Conservation (phyloP, 2,888 invertebrate genomes). For the Saturnia japonica region DNA sequence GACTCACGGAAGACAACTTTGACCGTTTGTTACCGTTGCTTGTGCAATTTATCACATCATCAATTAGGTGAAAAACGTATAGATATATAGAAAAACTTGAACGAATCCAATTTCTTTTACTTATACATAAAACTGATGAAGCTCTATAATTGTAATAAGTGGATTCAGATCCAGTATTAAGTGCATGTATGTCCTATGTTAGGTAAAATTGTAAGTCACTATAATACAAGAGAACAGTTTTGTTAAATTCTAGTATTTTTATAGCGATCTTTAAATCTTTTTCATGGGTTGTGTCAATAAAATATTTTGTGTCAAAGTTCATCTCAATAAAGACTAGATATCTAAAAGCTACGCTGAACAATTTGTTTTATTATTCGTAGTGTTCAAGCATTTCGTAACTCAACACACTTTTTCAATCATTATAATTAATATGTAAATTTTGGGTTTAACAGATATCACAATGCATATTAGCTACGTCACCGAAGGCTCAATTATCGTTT, state of each 20-base stretch:
- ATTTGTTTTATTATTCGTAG: background rate
- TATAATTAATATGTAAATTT: background rate
- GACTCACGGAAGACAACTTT: conserved; percentile 25
- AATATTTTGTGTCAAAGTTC: background rate
- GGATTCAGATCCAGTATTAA: background rate
- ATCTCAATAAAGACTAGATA: background rate
- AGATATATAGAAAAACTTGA: conserved; percentile 16
- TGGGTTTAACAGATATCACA: background rate
- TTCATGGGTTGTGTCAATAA: background rate
- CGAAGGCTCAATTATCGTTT: background rate
- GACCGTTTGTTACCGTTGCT: conserved; percentile 31
- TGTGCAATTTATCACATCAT: conserved; percentile 26
- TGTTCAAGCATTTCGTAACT: background rate
- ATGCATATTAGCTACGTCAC: background rate
- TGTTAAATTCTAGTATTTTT: background rate
- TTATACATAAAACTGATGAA: background rate
- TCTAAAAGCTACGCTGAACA: background rate
- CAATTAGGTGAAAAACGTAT: conserved; percentile 11
- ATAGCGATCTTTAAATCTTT: background rate
- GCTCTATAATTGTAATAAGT: background rate
- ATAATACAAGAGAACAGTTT: background rate
- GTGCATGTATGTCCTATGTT: background rate
- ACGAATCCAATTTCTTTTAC: conserved; percentile 10
- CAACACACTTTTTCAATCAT: background rate
- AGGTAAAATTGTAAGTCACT: background rate